Evolutionary conservation across 1,140 invertebrate genomes (phyloP), one percentile per base, ranked within the genome.

Genomic region (Archivesica marissinica): DNA sequence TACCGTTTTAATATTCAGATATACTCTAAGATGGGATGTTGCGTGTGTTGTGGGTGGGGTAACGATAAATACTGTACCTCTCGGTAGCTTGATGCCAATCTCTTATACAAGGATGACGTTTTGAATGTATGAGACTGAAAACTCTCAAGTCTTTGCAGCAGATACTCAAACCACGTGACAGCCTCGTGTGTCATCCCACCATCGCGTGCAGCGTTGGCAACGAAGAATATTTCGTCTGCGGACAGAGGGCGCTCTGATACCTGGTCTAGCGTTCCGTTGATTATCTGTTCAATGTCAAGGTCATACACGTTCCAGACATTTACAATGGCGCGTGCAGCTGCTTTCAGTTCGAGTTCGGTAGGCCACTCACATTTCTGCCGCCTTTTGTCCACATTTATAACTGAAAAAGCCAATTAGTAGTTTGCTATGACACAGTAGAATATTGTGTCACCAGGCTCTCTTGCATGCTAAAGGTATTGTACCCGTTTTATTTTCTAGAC

Each of bases 141-240:
- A 38, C n/a, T 61, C 17, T 70, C 66, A 4, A 74, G 28, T 38
- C 54, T 15, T 0, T 54, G 33, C n/a, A 61, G 47, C 38, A 85
- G 61, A 52, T 77, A 70, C 38, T 85, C 59, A 70, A 54, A 85
- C 74, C 82, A 85, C 20, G 41, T 85, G 74, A 85, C 78, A 0
- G 82, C 82, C 56, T 68, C 82, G 70, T 77, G 78, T 20, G 44
- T 39, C 56, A 64, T 66, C 33, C 47, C 61, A 52, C n/a, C 17
- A 70, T 85, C 74, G 33, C 47, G 39, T 41, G 82, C 82, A 2
- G 38, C 41, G 56, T 78, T 78, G n/a, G 56, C 74, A 41, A 85
- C 70, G 59, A 41, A 54, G 44, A 85, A 85, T 30, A 85, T 68
- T 28, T 76, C 59, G 33, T 78, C 64, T 35, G 54, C 74, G 1